Base-by-base conservation (phyloP, 1,140 invertebrate species). In the Ptiloglossa arizonensis region DNA sequence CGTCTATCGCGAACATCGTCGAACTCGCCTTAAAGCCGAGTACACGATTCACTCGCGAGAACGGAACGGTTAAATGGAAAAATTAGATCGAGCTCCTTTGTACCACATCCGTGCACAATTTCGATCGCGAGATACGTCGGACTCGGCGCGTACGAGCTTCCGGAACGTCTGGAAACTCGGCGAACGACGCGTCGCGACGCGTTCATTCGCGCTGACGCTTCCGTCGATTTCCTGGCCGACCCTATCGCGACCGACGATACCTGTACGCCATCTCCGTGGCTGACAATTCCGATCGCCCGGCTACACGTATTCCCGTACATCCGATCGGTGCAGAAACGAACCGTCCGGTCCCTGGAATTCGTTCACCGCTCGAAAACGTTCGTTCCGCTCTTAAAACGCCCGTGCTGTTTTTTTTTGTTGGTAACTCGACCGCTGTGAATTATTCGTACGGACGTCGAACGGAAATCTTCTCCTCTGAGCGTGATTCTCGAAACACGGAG, bases 201-300 rank as follows among this genome's bases (percentile, higher is more conserved):
- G 24, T 64, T 35, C 22, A 41, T 59, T 79, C 50, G 79, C 52
- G 64, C 11, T 64, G 80, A 83, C 67, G 78, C 68, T 82, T 83
- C 75, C 64, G 69, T 72, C 64, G 68, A 82, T 73, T 59, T 70
- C 52, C 64, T 60, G 57, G 17, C 44, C 62, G n/a, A 48, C 22
- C 52, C 44, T 41, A 69, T 71, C 66, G 46, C 38, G 29, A 22
- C 13, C 38, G 24, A 1, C 46, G 60, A n/a, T 24, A 82, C 63
- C 54, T 29, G 56, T 48, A 54, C 44, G 29, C 62, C n/a, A n/a
- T n/a, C 46, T 54, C 24, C 63, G 50, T 35, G 44, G 60, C 48
- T 64, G 60, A 71, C 52, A 70, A 44, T 22, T 52, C 5, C 46
- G 41, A 38, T 63, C 74, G 56, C 38, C 64, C n/a, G n/a, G n/a